These are phyloP conservation scores for Amphimedon queenslandica DNA, from an alignment of 37 sponge, comb jelly and placozoan genomes.

Conservation along the genomic window DNA sequence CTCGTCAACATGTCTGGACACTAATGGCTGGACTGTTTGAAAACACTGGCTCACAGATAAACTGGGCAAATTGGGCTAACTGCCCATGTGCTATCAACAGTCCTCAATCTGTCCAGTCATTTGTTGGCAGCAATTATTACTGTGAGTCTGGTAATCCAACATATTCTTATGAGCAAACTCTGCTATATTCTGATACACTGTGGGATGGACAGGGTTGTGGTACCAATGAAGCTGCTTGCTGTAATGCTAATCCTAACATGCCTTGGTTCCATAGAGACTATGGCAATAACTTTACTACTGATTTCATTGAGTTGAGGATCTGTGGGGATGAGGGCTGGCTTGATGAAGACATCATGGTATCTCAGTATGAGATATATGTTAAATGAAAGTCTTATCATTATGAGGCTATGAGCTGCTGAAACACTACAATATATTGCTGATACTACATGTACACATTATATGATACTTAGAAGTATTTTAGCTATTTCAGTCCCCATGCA, in stretches of 20 bases:
- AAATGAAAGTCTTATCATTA: no score
- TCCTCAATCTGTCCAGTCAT: background rate
- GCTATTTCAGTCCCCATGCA: no score
- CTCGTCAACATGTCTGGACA: no score
- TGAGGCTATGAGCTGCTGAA: no score
- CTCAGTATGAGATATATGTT: constrained; percentile 8
- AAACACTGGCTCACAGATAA: no score
- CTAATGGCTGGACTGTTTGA: no score
- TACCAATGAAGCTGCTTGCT: background rate
- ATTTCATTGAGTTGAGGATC: constrained; percentile 18
- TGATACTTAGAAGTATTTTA: no score
- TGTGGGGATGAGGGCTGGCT: constrained; percentile 5
- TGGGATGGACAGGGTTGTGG: background rate
- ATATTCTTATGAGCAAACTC: background rate
- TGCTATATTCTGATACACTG: background rate
- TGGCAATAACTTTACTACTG: background rate
- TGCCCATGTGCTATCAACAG: background rate
- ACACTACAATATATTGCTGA: no score
- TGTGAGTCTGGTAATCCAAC: background rate
- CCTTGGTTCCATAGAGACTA: constrained; percentile 18
- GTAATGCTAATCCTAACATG: background rate
- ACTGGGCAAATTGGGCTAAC: no score
- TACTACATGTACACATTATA: no score
- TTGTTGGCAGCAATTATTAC: background rate
- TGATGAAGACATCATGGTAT: constrained; percentile 13